Evolutionary conservation across 2,888 invertebrate species (phyloP).

Genomic region (Cantharis flavilabris): DNA sequence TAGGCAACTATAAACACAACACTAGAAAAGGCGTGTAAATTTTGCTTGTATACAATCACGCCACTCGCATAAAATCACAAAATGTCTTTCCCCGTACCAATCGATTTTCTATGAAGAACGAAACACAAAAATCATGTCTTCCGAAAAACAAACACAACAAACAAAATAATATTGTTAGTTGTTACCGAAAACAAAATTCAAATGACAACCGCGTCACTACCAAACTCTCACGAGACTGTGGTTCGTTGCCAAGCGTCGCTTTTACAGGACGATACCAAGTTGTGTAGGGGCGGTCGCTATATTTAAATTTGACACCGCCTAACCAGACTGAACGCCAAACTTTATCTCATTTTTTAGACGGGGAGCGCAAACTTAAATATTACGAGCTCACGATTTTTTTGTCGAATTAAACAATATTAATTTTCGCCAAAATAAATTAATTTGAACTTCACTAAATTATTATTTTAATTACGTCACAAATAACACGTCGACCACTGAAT

Average conservation of each 20-base stretch:
- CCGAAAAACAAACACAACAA: neutral
- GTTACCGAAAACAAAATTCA: neutral
- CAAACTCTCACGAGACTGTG: slow-evolving; percentile 24
- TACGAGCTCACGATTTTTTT: neutral
- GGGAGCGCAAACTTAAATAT: neutral
- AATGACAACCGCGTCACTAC: slow-evolving; percentile 7
- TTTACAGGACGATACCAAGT: slow-evolving; percentile 29
- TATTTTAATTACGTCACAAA: neutral
- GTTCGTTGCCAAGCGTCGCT: slow-evolving; percentile 31
- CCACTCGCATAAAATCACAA: slow-evolving; percentile 9
- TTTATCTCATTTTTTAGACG: neutral
- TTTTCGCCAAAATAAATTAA: neutral
- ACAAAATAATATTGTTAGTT: neutral
- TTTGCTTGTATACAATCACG: slow-evolving; percentile 13
- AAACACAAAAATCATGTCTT: neutral
- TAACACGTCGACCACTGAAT: neutral
- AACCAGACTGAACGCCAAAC: neutral
- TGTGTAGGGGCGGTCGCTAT: slow-evolving; percentile 30
- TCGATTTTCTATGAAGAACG: neutral
- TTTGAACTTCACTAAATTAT: neutral
- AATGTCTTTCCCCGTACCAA: neutral
- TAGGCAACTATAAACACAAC: slow-evolving; percentile 32
- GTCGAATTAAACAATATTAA: neutral
- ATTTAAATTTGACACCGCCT: slow-evolving; percentile 17
- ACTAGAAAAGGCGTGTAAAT: slow-evolving; percentile 21